These are phyloP conservation scores for Thera obeliscata DNA, from an alignment of 2,888 invertebrate genomes.

Conservation along the genomic window DNA sequence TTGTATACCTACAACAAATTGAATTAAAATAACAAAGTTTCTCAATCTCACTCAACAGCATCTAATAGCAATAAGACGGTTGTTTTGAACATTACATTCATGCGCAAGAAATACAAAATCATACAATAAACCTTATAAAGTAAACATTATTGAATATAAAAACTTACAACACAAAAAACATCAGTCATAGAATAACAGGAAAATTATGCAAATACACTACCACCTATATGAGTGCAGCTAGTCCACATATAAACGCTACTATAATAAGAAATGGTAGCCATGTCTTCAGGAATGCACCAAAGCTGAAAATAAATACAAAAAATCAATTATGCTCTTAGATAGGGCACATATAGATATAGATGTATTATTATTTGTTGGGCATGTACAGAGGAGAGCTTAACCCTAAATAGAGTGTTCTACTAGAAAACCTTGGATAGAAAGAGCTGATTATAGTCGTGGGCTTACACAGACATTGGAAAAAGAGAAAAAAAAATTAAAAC, in stretches of 20 bases:
- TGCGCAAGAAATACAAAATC: constrained; percentile 2
- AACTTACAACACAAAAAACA: constrained; percentile 26
- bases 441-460: no score
- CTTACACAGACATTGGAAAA: no score
- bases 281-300: constrained; percentile 89
- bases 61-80: background rate
- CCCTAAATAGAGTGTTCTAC: no score
- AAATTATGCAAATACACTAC: constrained; percentile 15
- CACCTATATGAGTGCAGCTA: constrained; percentile 63
- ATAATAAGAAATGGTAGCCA: constrained; percentile 91
- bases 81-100: background rate
- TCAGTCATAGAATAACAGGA: constrained; percentile 27
- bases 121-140: constrained; percentile 17
- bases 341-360: background rate
- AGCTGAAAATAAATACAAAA: constrained; percentile 72
- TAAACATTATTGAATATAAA: constrained; percentile 20
- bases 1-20: background rate
- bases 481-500: no score
- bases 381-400: no score
- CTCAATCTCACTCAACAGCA: background rate
- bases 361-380: no score
- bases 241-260: constrained; percentile 65
- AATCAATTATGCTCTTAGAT: background rate
- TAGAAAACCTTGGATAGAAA: no score
- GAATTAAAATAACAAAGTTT: background rate